Base-by-base conservation (phyloP, 2,888 invertebrate genomes). In the Tineola bisselliella region DNA sequence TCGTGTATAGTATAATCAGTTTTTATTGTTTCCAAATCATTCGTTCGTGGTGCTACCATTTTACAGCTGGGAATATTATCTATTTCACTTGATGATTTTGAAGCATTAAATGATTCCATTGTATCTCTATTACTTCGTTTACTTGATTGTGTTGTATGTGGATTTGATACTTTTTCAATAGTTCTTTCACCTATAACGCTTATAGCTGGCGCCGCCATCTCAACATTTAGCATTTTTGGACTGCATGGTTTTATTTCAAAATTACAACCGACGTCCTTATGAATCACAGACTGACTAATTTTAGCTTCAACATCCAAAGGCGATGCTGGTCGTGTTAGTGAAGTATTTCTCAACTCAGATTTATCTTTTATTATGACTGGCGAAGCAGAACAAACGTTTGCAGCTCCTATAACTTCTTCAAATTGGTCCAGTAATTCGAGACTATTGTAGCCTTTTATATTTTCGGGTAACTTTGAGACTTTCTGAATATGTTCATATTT, bases 401-500 rank as follows among this genome's bases (percentile, higher is more conserved):
- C 77, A 63, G 79, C 78, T 72, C 82, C 83, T 68, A 86, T 79
- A 48, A 77, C 83, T 70, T 86, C 80, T 70, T 87, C 87, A 77
- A 84, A 87, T 66, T 86, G 84, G 66, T 81, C 80, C 17, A 86
- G 73, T 61, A 87, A 67, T 67, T 87, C 87, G 70, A 84, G 76
- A 65, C 73, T 81, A 65, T 79, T 87, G 62, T 84, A 87, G 44
- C 87, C 88, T 70, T 87, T 87, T 57, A 88, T 88, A 69, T 88
- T 87, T 67, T 87, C 87, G 17, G 88, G 88, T 63, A 88, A 69
- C 69, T 87, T 87, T 12, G 87, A 87, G 63, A 88, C 78, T 73
- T 84, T 87, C 71, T 87, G 84, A 64, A 88, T 82, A 65, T 88
- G 88, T 66, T 87, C 84, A 79, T 88, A 88, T 73, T 87, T 88